Evolutionary conservation across 2,113 vertebrate species (phyloP).

Genomic region (Rhizomys pruinosus): DNA sequence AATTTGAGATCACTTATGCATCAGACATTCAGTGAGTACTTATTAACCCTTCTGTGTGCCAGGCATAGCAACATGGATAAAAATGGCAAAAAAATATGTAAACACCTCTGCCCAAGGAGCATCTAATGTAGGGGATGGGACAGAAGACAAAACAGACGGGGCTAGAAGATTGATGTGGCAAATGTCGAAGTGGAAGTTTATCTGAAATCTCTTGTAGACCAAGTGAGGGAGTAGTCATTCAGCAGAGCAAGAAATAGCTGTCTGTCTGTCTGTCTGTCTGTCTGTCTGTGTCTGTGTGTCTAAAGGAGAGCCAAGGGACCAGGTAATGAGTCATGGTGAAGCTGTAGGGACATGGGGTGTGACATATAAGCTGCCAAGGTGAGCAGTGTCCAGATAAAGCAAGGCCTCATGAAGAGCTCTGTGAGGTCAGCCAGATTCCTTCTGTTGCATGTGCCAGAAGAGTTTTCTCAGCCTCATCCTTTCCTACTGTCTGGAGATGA

Average conservation of each 20-base stretch:
- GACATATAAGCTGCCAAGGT: not conserved
- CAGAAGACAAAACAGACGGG: not conserved
- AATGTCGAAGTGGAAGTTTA: not conserved
- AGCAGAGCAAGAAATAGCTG: not conserved
- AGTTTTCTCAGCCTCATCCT: constrained; percentile 24
- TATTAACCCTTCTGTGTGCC: not conserved
- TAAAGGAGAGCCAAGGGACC: accelerated
- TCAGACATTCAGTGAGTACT: not conserved
- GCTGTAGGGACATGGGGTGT: not conserved
- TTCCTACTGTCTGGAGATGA: constrained; percentile 75
- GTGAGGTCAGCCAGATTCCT: constrained; percentile 59
- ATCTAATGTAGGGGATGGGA: not conserved
- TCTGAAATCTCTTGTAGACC: not conserved
- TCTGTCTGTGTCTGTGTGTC: not conserved
- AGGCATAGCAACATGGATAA: not conserved
- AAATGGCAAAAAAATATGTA: not conserved
- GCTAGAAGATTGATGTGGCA: not conserved
- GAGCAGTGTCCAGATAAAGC: constrained; percentile 29
- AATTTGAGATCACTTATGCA: not conserved
- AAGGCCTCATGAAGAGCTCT: constrained; percentile 52
- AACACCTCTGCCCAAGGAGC: not conserved
- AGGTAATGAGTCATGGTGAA: not conserved
- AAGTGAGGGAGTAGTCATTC: not conserved
- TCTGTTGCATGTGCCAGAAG: constrained; percentile 29
- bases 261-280: not conserved